Evolutionary conservation across 2,113 vertebrate genomes (phyloP), one percentile per base, ranked within the genome.

Genomic region (Phaethon lepturus): DNA sequence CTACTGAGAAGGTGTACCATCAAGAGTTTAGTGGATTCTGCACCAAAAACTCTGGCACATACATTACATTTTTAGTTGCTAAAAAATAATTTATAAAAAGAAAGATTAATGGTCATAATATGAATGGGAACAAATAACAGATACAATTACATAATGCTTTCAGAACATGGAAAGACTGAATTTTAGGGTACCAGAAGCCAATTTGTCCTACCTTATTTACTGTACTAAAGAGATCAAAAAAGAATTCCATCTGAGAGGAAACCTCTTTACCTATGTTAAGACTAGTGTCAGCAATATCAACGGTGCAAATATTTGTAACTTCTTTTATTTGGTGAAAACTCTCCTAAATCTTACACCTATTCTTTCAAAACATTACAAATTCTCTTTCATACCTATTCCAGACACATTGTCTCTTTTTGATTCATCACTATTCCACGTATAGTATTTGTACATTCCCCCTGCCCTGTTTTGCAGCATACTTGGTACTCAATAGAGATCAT

Each of bases 361-460:
- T 40, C 19, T 78, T 67, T 35, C 49, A 55, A 73, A 86, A 20
- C 3, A 11, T 45, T 74, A n/a, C 3, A 44, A 28, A 73, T 60
- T 10, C 8, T 71, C 31, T 73, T 81, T 50, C 38, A 38, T 23
- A 49, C 29, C 13, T 68, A 7, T 53, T 56, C 18, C 56, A 33
- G 68, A 58, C 13, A 49, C 17, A n/a, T 50, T n/a, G 6, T 38
- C 7, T 7, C 44, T 38, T 63, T 73, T 49, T 63, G 17, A 28
- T 58, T 45, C 19, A 38, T 49, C 22, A 5, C 16, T 44, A 25
- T 50, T 50, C 8, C 10, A 64, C 83, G 11, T 9, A 71, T 1
- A 42, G 8, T 49, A 66, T n/a, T 58, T 55, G 1, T 31, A 49
- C 6, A 7, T 4, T 4, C 2, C 0, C 8, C 1, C 9, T 19